Percentiles rank a stretch among this genome's conserved stretches.
Evolutionary conservation across 2,113 vertebrate species (phyloP).

Genomic region (Apodemus sylvaticus): DNA sequence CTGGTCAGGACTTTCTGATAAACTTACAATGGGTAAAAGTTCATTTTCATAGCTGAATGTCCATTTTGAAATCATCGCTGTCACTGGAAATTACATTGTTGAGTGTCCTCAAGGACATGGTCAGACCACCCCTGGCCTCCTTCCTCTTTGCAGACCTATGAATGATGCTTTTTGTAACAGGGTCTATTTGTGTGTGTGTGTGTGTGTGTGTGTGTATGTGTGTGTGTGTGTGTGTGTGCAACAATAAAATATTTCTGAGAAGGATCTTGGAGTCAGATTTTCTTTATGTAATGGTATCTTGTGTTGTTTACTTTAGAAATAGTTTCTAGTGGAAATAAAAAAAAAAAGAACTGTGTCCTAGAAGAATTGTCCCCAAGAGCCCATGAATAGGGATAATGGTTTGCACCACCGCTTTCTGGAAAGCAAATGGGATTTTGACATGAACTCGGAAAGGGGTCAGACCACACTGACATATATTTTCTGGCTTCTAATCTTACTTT

Average conservation of each 20-base stretch:
- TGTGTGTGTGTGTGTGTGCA: not conserved
- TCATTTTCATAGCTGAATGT: slow-evolving; percentile 6
- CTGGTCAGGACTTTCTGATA: not conserved
- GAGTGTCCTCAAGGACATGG: not conserved
- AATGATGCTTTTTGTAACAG: slow-evolving; percentile 28
- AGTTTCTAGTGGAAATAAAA: slow-evolving; percentile 38
- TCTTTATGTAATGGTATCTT: slow-evolving; percentile 61
- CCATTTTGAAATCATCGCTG: not conserved
- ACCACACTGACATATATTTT: slow-evolving; percentile 78
- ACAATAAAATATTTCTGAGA: slow-evolving; percentile 50
- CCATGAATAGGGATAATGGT: slow-evolving; percentile 53
- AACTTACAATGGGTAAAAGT: not conserved
- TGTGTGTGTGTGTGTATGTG: not conserved
- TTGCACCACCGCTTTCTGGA: slow-evolving; percentile 73
- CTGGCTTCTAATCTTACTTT: slow-evolving; percentile 73
- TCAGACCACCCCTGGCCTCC: not conserved
- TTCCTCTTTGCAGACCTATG: not conserved
- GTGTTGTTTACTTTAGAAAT: slow-evolving; percentile 69
- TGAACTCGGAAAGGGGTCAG: slow-evolving; percentile 75
- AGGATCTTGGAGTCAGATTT: slow-evolving; percentile 49
- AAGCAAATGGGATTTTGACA: slow-evolving; percentile 69
- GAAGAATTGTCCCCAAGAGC: slow-evolving; percentile 68
- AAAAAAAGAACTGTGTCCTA: slow-evolving; percentile 51
- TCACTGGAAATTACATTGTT: not conserved
- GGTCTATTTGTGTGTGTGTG: no score